Evolutionary conservation across 2,888 invertebrate species (phyloP).

Genomic region (Mimumesa dahlbomi): DNA sequence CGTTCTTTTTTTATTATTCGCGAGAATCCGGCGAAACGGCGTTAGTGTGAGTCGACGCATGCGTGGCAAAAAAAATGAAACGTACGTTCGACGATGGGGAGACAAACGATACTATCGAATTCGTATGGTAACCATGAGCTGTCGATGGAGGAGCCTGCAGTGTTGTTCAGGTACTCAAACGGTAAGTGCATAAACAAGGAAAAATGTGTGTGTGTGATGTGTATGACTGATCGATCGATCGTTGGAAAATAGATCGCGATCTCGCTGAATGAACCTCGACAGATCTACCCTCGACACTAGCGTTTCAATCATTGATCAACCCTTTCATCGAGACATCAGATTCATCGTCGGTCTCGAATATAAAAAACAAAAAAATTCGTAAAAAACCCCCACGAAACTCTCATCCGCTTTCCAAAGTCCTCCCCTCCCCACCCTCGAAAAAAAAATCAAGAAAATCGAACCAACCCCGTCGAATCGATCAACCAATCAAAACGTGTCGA

Average conservation of each 20-base stretch:
- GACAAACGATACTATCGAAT: conserved; percentile 9
- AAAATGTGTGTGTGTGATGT: conserved; percentile 13
- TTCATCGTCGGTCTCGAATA: too few species aligned
- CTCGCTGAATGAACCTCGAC: too few species aligned
- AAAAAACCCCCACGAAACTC: too few species aligned
- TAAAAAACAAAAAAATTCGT: too few species aligned
- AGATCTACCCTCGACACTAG: too few species aligned
- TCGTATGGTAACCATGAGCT: conserved; percentile 33
- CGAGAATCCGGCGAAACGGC: neutral
- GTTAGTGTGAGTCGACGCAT: conserved; percentile 4
- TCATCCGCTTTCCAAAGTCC: too few species aligned
- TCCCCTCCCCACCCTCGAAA: too few species aligned
- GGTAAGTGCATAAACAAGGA: conserved; percentile 37
- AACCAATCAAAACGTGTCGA: too few species aligned
- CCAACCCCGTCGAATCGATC: too few species aligned
- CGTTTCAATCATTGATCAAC: neutral
- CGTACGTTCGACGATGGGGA: neutral
- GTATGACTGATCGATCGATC: conserved; percentile 46
- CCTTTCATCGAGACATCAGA: too few species aligned
- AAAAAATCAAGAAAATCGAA: too few species aligned
- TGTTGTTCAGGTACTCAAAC: conserved; percentile 42
- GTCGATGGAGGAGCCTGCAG: conserved; percentile 54
- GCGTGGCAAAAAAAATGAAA: neutral
- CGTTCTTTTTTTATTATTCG: neutral
- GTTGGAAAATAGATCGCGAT: too few species aligned